Evolutionary conservation across 53 echinoderm and acorn worm species (phyloP), one percentile per base, ranked within the genome.

Genomic region (Paracentrotus lividus): DNA sequence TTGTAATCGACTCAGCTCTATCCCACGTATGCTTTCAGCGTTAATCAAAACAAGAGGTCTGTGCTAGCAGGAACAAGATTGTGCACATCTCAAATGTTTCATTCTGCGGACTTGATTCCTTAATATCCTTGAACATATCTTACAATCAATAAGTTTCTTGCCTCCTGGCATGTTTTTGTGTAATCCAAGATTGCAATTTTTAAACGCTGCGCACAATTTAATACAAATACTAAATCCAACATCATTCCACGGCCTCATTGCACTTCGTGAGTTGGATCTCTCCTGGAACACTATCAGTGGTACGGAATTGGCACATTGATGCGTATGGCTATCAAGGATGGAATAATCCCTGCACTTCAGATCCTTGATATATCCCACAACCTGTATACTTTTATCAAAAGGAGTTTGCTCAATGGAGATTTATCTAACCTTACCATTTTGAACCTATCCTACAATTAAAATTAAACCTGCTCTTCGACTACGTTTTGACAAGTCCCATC

Each of bases 31-130:
- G 89, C 89, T 2, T 64, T 89, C 16, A 8, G 14, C 9, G 89
- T 89, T 89, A 10, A 43, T 43, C 42, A 16, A 43, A 38, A 44
- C 58, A 5, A 89, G 38, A 26, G 26, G 6, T 18, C 89, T 89
- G 2, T 60, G 15, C 65, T 16, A 0, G 23, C 1, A 2, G 8
- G 0, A 91, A 91, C 91, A 75, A 4, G 33, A 75, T 91, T 49
- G 5, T 31, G 2, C 21, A 10, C 6, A 38, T 52, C 4, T 51
- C 45, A 14, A 68, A 53, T 3, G 14, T 2, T 20, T 75, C 91
- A 20, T 91, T 91, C 91, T 91, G 91, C 20, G 47, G 51, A 16
- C 34, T 91, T 15, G 26, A 72, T 29, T 91, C 91, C 75, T 36
- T 91, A 53, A 14, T 49, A 33, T 3, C 51, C 49, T 49, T 91